These are phyloP conservation scores for Hipparchia sbordonii DNA, from an alignment of 2,888 invertebrate genomes.

Conservation along the genomic window DNA sequence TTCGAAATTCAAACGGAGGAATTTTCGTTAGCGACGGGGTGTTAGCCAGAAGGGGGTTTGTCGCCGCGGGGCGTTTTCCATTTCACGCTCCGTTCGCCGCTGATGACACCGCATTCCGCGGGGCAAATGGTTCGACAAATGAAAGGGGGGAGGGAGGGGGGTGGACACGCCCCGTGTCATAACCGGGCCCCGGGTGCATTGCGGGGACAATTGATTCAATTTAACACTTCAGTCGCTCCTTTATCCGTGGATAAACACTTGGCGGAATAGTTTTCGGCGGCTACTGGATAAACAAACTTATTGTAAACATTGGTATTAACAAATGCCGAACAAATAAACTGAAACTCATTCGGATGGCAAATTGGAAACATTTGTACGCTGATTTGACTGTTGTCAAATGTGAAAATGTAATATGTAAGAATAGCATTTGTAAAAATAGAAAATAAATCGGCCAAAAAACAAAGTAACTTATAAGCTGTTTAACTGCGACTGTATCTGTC, in stretches of 20 bases:
- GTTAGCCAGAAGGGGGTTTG: conserved; percentile 57
- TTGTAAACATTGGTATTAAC: too few relatives aligned
- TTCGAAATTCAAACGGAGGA: conserved; percentile 43
- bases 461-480: too few relatives aligned
- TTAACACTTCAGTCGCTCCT: conserved; percentile 45
- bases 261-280: neutral
- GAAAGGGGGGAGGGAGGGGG: conserved; percentile 64
- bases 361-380: too few relatives aligned
- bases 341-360: neutral
- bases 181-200: conserved; percentile 61
- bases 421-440: too few relatives aligned
- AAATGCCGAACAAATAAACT: neutral
- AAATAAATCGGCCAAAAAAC: too few relatives aligned
- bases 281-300: neutral
- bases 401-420: too few relatives aligned
- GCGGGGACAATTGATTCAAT: conserved; percentile 67
- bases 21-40: conserved; percentile 71
- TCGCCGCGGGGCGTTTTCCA: conserved; percentile 79
- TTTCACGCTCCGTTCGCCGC: conserved; percentile 79
- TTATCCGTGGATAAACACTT: conserved; percentile 13
- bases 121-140: conserved; percentile 81
- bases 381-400: too few relatives aligned
- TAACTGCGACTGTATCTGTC: too few relatives aligned
- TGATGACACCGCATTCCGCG: conserved; percentile 81
- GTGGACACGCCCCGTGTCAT: conserved; percentile 76